Base-by-base conservation (phyloP, 1,140 invertebrate genomes). In the Eufriesea mexicana region DNA sequence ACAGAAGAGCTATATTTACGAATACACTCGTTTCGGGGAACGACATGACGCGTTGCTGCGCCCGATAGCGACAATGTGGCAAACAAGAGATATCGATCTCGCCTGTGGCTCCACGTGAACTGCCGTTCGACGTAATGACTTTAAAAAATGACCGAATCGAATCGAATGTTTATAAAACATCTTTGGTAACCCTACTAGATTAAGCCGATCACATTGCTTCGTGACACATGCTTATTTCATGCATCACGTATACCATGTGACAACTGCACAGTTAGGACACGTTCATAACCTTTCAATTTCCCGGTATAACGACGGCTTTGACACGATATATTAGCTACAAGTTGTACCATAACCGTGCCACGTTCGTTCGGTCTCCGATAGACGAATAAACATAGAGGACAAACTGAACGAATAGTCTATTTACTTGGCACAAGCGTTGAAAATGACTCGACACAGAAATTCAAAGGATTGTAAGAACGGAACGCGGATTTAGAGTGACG, bases 1-100 rank as follows among this genome's bases (percentile, higher is more conserved):
- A 10, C 5, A 35, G 14, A n/a, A 28, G 47, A 16, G 16, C 9
- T 42, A 16, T 55, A 55, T 20, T 67, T 57, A 71, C 75, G 70
- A 84, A 84, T 6, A 61, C 72, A 8, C 28, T 1, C 25, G 23
- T 67, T 28, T 49, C 10, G 14, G 23, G 18, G 10, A 55, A 82
- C 49, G n/a, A n/a, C 49, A 28, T 9, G 6, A 10, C 47, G 4
- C 28, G 28, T 47, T 25, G 23, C 7, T 18, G 10, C 16, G 8
- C 66, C 7, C 42, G 4, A n/a, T 42, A n/a, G 18, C 49, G 68
- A 35, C 20, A 66, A 62, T 10, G 12, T 47, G 45, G 20, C 35
- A 57, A 67, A 47, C n/a, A 18, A 18, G 8, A 14, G 51, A 68
- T 68, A 57, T 78, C 64, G 64, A 78, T 78, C 51, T 78, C 18